Evolutionary conservation across 2,888 invertebrate genomes (phyloP).

Genomic region (Piscicola geometra): DNA sequence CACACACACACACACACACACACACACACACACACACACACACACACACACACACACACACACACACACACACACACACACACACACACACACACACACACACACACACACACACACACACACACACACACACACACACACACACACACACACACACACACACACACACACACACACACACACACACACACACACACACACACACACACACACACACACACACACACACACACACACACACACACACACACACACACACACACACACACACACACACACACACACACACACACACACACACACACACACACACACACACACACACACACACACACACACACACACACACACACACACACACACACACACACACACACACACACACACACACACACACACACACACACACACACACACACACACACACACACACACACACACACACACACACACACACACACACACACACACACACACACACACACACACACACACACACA

Average conservation of each 20-base stretch:
- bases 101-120: background rate
- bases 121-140: background rate
- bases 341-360: too few relatives aligned
- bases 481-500: background rate
- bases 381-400: background rate
- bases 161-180: background rate
- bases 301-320: constrained; percentile 42
- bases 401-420: constrained; percentile 2
- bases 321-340: too few relatives aligned
- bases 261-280: background rate
- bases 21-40: background rate
- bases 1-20: too few relatives aligned
- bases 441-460: constrained; percentile 1
- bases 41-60: background rate
- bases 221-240: background rate
- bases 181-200: background rate
- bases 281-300: background rate
- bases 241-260: background rate
- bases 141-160: background rate
- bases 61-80: background rate
- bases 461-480: background rate
- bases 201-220: background rate
- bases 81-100: constrained; percentile 1
- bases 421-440: background rate
- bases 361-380: too few relatives aligned